Base-by-base conservation (phyloP, 2,888 invertebrate species). In the Petrolisthes manimaculis region DNA sequence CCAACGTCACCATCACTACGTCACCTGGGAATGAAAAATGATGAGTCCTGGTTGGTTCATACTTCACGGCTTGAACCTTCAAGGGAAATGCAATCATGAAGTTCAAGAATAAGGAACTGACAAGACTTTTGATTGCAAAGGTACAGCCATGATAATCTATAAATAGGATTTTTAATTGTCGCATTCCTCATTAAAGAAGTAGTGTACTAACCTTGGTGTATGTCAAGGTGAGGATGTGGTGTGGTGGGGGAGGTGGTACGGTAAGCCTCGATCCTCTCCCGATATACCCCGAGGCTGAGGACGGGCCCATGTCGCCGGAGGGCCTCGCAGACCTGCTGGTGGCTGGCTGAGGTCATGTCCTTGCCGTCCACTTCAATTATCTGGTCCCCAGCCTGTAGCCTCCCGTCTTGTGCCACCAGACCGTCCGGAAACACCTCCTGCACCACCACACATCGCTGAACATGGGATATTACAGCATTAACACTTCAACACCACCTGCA, bases 361-460 rank as follows among this genome's bases (percentile, higher is more conserved):
- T 91, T 91, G 4, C 91, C 91, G 87, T 91, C 89, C 91, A 93
- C 93, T 92, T 93, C 93, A 51, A 93, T 92, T 85, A 94, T 92
- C 91, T 93, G 93, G 90, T 93, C 93, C 5, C 94, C 94, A 75
- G 93, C 93, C 86, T 92, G 92, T 18, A 93, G 92, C 24, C 93
- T 92, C 18, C 93, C 93, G 92, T 93, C 93, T 91, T 92, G 92
- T 21, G 92, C 92, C 51, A 93, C 93, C 14, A 93, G 92, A 24
- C 93, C 93, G 82, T 93, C 93, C 37, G 93, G 92, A 91, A 93
- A 93, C 56, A 94, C 92, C 92, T 93, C 93, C 90, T 94, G 94
- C 75, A 94, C 92, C 4, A 94, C 93, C 75, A 94, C 92, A 91
- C 93, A 93, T 54, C 93, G 92, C 94, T 94, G 91, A 21, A 91